Conservation (phyloP, 2,797 vertebrate species). For the Pachyuromys duprasi region DNA sequence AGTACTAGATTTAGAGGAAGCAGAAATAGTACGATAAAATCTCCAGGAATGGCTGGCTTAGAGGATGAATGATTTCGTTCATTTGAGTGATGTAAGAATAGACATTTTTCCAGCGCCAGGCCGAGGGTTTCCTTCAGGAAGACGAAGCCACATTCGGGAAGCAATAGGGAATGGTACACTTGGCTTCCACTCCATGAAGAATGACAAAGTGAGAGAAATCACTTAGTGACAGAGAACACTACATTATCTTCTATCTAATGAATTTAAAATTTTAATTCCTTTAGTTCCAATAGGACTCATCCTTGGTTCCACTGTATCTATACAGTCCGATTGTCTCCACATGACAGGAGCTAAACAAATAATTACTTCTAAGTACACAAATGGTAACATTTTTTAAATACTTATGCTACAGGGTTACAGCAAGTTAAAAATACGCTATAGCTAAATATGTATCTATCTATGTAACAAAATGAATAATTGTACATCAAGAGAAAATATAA, state of each 20-base stretch:
- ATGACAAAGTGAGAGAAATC: background rate
- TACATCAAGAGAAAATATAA: background rate
- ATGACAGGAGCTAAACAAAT: background rate
- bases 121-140: background rate
- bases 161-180: background rate
- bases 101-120: background rate
- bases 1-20: conserved; percentile 14
- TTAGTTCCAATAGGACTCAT: background rate
- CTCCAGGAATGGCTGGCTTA: background rate
- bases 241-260: background rate
- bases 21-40: background rate
- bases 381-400: conserved; percentile 10
- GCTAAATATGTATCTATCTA: background rate
- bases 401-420: background rate
- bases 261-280: conserved; percentile 9
- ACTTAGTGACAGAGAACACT: background rate
- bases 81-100: background rate
- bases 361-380: background rate
- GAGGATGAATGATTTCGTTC: background rate
- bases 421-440: background rate
- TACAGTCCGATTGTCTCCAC: background rate
- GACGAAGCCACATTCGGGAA: background rate
- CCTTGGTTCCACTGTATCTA: background rate
- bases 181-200: background rate
- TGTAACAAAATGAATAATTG: background rate